Conservation (phyloP, 2,888 invertebrate genomes). For the Rhagonycha lutea region DNA sequence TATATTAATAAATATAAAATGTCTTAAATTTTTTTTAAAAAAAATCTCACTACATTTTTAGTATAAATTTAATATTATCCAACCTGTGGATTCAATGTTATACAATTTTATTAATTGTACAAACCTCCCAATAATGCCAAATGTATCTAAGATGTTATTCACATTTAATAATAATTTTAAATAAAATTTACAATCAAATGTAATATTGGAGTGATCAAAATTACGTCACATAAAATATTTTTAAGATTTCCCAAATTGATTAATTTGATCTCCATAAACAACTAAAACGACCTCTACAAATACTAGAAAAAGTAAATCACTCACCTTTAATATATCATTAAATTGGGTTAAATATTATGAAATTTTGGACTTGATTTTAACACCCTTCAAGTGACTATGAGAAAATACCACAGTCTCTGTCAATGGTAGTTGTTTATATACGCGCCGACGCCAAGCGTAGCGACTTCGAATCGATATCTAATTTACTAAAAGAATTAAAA, state of each 20-base stretch:
- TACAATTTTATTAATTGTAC: neutral
- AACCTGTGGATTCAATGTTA: conserved; percentile 1
- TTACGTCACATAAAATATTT: neutral
- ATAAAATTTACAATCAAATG: neutral
- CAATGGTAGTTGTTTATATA: conserved; percentile 23
- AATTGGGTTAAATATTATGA: neutral
- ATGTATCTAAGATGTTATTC: neutral
- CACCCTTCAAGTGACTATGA: conserved; percentile 14
- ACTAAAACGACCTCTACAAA: neutral
- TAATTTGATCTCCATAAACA: neutral
- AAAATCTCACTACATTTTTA: neutral
- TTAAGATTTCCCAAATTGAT: neutral
- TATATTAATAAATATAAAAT: neutral
- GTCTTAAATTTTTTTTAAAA: neutral
- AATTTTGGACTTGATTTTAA: neutral
- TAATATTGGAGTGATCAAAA: neutral
- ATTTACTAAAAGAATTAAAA: conserved; percentile 12
- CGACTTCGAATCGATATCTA: conserved; percentile 26
- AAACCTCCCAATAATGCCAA: neutral
- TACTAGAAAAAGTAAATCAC: neutral
- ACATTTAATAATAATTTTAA: neutral
- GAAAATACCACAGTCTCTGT: conserved; percentile 10
- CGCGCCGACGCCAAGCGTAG: conserved; percentile 27
- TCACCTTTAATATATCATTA: neutral
- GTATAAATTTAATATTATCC: neutral